phyloP scores from a whole-genome alignment of 1,140 invertebrate genomes.

The Belonocnema kinseyi region DNA sequence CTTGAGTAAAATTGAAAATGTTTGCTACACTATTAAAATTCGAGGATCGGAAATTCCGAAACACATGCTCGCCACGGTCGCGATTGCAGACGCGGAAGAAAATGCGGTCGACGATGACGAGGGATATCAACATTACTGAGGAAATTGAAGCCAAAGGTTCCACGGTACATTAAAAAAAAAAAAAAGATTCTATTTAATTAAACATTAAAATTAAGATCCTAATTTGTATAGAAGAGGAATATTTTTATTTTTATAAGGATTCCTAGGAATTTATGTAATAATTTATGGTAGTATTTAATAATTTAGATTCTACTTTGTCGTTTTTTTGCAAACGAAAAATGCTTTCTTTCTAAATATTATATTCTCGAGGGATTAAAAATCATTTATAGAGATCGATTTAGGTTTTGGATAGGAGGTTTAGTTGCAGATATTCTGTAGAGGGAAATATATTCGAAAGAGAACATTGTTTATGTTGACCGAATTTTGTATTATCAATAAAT shows the following conservation, averaged over 20 bases:
- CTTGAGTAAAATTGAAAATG: constrained; percentile 88
- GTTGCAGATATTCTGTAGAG: too few species aligned
- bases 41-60: constrained; percentile 87
- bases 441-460: too few species aligned
- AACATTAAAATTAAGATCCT: constrained; percentile 7
- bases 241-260: neutral
- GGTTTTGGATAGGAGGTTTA: too few species aligned
- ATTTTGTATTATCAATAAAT: too few species aligned
- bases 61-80: constrained; percentile 80
- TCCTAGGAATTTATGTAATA: neutral
- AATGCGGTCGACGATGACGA: constrained; percentile 74
- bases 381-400: too few species aligned
- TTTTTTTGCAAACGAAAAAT: too few species aligned
- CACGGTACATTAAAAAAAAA: too few species aligned
- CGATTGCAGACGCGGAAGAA: constrained; percentile 65
- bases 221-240: neutral
- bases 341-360: too few species aligned
- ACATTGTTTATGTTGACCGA: too few species aligned
- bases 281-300: neutral
- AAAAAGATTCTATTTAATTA: too few species aligned
- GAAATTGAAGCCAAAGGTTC: too few species aligned
- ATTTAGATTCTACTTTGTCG: neutral
- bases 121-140: constrained; percentile 67
- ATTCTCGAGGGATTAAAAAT: too few species aligned
- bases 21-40: constrained; percentile 89